phyloP scores from a whole-genome alignment of 2,888 invertebrate genomes.

The Imbricaverruca yamaguchii region DNA sequence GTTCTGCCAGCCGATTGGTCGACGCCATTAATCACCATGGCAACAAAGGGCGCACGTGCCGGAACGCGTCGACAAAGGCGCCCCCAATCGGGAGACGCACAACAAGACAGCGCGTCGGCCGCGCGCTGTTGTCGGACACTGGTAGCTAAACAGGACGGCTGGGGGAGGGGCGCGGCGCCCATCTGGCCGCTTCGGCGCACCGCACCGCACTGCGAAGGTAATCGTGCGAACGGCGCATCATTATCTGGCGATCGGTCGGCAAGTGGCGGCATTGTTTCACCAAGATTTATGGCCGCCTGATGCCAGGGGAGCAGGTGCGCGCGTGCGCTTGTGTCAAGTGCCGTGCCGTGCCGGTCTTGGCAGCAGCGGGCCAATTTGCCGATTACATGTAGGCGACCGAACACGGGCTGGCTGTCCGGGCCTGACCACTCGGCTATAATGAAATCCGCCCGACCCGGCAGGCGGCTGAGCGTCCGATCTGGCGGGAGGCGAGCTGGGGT shows the following conservation, averaged over 20 bases:
- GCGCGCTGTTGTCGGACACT: constrained; percentile 7
- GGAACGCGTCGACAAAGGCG: background rate
- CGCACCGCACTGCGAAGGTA: background rate
- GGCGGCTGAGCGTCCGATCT: no score
- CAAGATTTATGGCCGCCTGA: background rate
- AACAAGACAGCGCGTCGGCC: background rate
- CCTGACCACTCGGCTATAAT: constrained; percentile 3
- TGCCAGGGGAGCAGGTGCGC: constrained; percentile 1
- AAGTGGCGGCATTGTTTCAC: constrained; percentile 19
- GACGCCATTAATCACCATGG: constrained; percentile 19
- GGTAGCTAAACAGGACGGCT: background rate
- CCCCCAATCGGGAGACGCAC: constrained; percentile 5
- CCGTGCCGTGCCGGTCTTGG: background rate
- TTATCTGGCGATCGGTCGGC: constrained; percentile 1
- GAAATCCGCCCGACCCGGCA: background rate
- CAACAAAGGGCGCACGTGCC: constrained; percentile 18
- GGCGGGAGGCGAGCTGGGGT: background rate
- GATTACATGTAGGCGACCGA: constrained; percentile 10
- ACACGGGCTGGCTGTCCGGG: background rate
- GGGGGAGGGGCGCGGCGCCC: background rate
- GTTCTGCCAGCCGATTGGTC: constrained; percentile 1
- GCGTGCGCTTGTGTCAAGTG: background rate
- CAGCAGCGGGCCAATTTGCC: constrained; percentile 9
- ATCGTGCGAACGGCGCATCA: constrained; percentile 6
- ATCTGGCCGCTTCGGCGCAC: background rate